A percentile compares a stretch with the other conserved stretches of the same genome.
Conservation (phyloP, 2,113 vertebrate species). For the Neotoma lepida region DNA sequence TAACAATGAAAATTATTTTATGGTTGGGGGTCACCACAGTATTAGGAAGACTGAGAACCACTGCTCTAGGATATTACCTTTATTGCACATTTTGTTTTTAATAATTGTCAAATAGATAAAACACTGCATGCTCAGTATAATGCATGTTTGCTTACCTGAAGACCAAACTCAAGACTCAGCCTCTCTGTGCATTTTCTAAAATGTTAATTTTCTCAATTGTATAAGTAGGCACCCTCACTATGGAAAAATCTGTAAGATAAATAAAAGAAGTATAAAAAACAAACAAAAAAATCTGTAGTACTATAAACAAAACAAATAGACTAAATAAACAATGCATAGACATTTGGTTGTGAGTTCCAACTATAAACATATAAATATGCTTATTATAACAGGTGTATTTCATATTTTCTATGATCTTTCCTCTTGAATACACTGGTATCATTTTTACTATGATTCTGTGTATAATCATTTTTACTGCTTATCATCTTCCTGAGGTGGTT, state of each 20-base stretch:
- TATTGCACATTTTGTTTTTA: background rate
- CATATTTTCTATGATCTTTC: background rate
- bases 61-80: background rate
- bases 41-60: background rate
- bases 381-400: background rate
- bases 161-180: background rate
- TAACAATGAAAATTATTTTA: background rate
- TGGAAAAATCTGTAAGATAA: conserved; percentile 41
- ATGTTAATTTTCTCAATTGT: conserved; percentile 36
- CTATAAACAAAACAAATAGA: background rate
- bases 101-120: conserved; percentile 38
- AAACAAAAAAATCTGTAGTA: background rate
- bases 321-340: background rate
- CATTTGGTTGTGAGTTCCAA: background rate
- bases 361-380: no score
- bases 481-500: background rate
- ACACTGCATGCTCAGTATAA: background rate
- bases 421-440: background rate
- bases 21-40: background rate
- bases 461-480: background rate
- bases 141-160: conserved; percentile 56
- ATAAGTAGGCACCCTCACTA: background rate
- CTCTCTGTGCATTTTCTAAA: background rate
- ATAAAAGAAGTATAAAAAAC: background rate
- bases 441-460: background rate